These are phyloP conservation scores for Xiphophorus birchmanni DNA, from an alignment of 2,797 vertebrate species.

Conservation along the genomic window DNA sequence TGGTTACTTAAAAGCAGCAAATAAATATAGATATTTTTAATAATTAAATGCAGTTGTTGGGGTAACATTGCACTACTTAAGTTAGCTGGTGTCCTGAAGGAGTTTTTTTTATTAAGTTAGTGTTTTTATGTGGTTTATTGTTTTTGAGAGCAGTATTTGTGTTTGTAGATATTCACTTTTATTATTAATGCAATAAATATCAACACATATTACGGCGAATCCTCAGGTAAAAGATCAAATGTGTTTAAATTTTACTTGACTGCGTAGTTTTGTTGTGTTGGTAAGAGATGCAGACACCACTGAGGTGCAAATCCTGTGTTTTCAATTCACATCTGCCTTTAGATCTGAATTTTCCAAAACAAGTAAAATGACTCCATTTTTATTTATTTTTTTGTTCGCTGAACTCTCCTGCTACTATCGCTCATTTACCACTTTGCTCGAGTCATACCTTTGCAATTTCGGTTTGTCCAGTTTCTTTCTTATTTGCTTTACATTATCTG, in stretches of 20 bases:
- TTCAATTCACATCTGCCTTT: neutral
- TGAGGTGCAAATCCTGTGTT: neutral
- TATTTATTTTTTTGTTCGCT: neutral
- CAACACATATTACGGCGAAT: neutral
- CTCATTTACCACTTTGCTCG: neutral
- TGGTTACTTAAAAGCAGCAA: neutral
- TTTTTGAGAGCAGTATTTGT: neutral
- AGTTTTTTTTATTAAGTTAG: neutral
- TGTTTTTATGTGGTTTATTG: neutral
- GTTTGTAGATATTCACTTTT: neutral
- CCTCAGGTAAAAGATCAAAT: neutral
- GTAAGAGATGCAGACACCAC: neutral
- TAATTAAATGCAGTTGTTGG: neutral
- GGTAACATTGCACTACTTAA: neutral
- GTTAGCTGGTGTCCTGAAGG: neutral
- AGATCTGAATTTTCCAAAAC: neutral
- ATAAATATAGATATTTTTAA: neutral
- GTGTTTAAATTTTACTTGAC: neutral
- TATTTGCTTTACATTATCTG: no score
- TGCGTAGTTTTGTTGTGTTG: neutral
- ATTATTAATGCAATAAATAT: neutral
- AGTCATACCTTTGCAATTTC: neutral
- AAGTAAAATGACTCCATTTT: neutral
- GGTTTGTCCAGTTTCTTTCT: neutral
- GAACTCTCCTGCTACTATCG: neutral